Conservation (phyloP, 2,113 vertebrate species). For the Leptobrachium leishanense region DNA sequence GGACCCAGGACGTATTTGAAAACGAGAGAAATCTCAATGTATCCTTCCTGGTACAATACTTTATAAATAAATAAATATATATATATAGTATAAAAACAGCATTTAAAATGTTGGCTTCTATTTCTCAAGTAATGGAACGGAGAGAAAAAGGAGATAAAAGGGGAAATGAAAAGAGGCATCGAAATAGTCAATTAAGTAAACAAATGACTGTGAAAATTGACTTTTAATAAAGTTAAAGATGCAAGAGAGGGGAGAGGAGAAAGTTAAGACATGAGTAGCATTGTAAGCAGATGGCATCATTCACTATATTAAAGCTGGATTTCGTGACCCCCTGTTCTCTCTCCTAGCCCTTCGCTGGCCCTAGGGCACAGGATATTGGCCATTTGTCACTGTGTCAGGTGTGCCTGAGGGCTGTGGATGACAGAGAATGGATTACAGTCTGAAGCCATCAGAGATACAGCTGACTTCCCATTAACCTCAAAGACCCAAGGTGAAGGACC, state of each 20-base stretch:
- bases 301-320: background rate
- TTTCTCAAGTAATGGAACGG: no score
- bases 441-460: slow-evolving; percentile 10
- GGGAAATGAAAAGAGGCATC: no score
- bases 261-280: background rate
- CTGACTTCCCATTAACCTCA: background rate
- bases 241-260: background rate
- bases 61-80: no score
- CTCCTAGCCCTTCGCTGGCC: slow-evolving; percentile 10
- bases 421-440: slow-evolving; percentile 2
- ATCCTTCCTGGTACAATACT: no score
- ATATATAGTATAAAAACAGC: no score
- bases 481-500: background rate
- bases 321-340: slow-evolving; percentile 22
- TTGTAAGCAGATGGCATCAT: background rate
- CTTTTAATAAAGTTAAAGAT: background rate
- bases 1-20: no score
- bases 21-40: no score
- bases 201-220: no score
- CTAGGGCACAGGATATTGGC: slow-evolving; percentile 32
- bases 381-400: slow-evolving; percentile 31
- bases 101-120: no score
- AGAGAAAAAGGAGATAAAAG: no score
- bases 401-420: background rate
- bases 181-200: no score